These are phyloP conservation scores for Heliothis subflexa DNA, from an alignment of 1,140 invertebrate genomes.

Conservation along the genomic window DNA sequence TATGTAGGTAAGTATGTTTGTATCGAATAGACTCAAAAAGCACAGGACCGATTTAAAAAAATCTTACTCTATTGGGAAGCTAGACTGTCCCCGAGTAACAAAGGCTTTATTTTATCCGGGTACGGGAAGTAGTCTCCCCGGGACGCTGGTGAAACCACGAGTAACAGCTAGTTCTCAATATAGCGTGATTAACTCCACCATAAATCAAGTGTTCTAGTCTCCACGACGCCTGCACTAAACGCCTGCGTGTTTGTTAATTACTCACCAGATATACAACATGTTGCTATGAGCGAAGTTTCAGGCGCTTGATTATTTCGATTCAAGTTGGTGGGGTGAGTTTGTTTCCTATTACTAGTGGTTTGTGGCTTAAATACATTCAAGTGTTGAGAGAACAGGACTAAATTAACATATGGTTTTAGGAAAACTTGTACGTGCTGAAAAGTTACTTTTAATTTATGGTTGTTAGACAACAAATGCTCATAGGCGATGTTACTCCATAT, in stretches of 20 bases:
- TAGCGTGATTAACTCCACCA: conserved; percentile 10
- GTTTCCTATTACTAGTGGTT: background rate
- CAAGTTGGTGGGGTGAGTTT: background rate
- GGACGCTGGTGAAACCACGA: no score
- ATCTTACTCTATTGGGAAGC: no score
- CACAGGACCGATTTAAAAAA: no score
- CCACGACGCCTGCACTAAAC: background rate
- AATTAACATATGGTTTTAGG: background rate
- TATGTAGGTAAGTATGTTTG: no score
- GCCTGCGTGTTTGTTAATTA: conserved; percentile 38
- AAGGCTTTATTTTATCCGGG: no score
- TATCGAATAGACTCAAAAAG: no score
- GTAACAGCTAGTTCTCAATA: background rate
- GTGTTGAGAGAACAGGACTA: no score
- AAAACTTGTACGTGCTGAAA: background rate
- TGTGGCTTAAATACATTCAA: no score
- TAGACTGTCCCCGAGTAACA: no score
- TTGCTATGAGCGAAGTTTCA: conserved; percentile 21
- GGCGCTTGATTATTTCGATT: conserved; percentile 41
- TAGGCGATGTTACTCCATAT: no score
- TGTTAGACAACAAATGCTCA: background rate
- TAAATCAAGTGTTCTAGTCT: conserved; percentile 22
- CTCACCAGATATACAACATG: conserved; percentile 29
- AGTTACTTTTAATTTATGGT: background rate
- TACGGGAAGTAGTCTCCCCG: no score